These are phyloP conservation scores for Formicarius rufipectus DNA, from an alignment of 2,113 vertebrate species.

Conservation along the genomic window DNA sequence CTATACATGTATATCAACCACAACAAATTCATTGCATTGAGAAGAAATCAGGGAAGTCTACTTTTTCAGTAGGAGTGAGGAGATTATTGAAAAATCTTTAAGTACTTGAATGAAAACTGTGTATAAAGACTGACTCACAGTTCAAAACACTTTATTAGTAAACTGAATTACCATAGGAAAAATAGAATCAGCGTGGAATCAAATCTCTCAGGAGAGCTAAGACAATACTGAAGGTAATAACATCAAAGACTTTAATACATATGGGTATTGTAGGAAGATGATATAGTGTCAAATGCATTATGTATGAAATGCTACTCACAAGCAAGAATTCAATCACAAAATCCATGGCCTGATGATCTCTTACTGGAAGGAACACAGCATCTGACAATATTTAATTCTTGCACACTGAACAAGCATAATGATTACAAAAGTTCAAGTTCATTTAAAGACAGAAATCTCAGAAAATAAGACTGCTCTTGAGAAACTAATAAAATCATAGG, in stretches of 20 bases:
- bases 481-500: neutral
- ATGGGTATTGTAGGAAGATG: neutral
- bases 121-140: neutral
- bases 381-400: neutral
- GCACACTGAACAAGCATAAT: neutral
- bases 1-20: neutral
- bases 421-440: neutral
- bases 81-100: neutral
- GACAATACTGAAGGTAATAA: neutral
- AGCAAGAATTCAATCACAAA: neutral
- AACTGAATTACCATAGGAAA: neutral
- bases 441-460: neutral
- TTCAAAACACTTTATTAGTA: neutral
- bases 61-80: neutral
- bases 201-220: neutral
- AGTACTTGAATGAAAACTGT: neutral
- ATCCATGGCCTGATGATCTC: neutral
- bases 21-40: neutral
- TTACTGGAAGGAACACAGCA: neutral
- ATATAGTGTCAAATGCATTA: neutral
- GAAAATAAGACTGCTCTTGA: neutral
- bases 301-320: neutral
- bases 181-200: neutral
- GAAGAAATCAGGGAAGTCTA: neutral
- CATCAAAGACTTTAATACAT: neutral